A percentile compares a stretch with the other conserved stretches of the same genome.
Evolutionary conservation across 1,140 invertebrate genomes (phyloP).

Genomic region (Coptotermes formosanus): DNA sequence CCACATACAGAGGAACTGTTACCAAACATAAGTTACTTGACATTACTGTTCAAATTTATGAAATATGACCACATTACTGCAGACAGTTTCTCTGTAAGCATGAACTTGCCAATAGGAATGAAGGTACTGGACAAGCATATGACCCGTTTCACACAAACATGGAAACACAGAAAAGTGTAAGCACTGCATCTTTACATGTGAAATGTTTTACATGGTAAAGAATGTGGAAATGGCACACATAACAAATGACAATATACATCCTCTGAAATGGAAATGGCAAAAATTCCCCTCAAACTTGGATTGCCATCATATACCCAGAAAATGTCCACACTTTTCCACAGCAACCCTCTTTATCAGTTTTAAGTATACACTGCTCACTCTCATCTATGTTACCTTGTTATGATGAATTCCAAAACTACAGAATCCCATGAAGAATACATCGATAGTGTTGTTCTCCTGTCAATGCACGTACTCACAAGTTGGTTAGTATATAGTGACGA

Average conservation of each 20-base stretch:
- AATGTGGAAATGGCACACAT: not conserved
- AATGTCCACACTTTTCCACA: no score
- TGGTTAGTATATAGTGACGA: conserved; percentile 13
- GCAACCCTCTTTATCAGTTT: no score
- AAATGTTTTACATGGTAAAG: not conserved
- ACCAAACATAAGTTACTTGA: not conserved
- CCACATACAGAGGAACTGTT: not conserved
- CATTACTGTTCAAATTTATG: not conserved
- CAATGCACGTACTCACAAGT: conserved; percentile 6
- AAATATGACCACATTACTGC: not conserved
- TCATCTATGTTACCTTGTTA: not conserved
- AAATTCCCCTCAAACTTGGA: no score
- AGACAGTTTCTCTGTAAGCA: not conserved
- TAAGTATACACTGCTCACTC: not conserved
- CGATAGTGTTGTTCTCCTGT: not conserved
- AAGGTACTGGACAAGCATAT: not conserved
- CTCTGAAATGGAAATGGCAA: no score
- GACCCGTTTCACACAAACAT: not conserved
- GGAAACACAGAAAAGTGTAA: not conserved
- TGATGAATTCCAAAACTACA: not conserved
- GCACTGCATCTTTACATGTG: not conserved
- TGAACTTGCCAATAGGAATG: not conserved
- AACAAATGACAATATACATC: no score
- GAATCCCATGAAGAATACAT: not conserved
- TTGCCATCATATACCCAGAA: no score